Evolutionary conservation across 2,888 invertebrate genomes (phyloP).

Genomic region (Trichacis sp.): DNA sequence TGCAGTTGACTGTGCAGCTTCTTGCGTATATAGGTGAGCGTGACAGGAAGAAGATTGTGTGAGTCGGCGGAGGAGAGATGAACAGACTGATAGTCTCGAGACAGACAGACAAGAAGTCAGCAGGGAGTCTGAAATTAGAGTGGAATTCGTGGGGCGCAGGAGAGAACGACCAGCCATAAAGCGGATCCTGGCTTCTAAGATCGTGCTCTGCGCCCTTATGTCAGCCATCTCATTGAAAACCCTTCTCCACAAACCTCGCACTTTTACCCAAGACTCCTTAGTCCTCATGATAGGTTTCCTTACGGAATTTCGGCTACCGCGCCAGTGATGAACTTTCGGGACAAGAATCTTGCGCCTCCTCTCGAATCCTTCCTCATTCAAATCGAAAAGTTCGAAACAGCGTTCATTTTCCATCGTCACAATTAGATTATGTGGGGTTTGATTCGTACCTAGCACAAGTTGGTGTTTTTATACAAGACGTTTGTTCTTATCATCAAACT

Average conservation of each 20-base stretch:
- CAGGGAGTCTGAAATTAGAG: slow-evolving; percentile 37
- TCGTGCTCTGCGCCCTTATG: slow-evolving; percentile 10
- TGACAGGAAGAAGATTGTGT: slow-evolving; percentile 7
- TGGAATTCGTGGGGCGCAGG: slow-evolving; percentile 39
- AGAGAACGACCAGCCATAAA: slow-evolving; percentile 40
- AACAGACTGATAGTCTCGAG: slow-evolving; percentile 8
- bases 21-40: background rate
- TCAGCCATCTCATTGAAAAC: slow-evolving; percentile 2
- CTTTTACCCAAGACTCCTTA: background rate
- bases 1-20: background rate
- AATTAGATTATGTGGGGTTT: too few species aligned
- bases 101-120: slow-evolving; percentile 10
- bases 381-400: too few species aligned
- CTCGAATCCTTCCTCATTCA: too few species aligned
- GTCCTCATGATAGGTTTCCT: background rate
- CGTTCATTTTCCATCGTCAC: too few species aligned
- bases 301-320: background rate
- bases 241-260: background rate
- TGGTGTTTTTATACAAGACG: too few species aligned
- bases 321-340: background rate
- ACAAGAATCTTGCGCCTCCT: background rate
- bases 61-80: slow-evolving; percentile 7
- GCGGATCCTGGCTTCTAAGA: slow-evolving; percentile 17
- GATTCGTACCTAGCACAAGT: too few species aligned
- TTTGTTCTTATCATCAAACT: too few species aligned